Evolutionary conservation across 1,140 invertebrate species (phyloP), one percentile per base, ranked within the genome.

Genomic region (Drosophila santomea): DNA sequence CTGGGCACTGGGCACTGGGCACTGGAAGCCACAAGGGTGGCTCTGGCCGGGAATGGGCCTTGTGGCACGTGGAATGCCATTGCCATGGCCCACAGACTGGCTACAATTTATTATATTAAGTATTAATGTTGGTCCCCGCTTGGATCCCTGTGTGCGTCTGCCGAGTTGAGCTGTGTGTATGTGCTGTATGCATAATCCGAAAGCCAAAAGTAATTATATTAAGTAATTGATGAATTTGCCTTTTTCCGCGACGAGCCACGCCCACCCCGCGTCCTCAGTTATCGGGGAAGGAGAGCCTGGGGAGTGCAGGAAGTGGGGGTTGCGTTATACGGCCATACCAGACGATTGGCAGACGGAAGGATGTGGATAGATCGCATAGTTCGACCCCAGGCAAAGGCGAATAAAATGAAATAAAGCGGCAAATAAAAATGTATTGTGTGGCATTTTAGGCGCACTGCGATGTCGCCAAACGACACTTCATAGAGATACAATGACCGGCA

Each of bases 171-270:
- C 32, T 75, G 23, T 54, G 39, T 36, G 25, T 69, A 35, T 64
- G 69, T 77, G 62, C 10, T 89, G 66, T 90, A 62, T 89, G 85
- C 84, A 89, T 89, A 89, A 89, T 89, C 84, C 84, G 77, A 89
- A 90, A 89, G 85, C 84, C 84, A 89, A 89, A 89, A 89, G 84
- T 89, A 89, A 89, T 89, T 89, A 89, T 89, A 90, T 89, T 89
- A 89, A 89, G 84, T 89, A 89, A 89, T 89, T 89, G 84, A 89
- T 89, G 84, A 89, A 89, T 89, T 89, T 89, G 85, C 84, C 83
- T 68, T 85, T 89, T 90, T 89, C 61, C 79, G 81, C 77, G 81
- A 72, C 41, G 61, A 57, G 28, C 44, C 28, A 15, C 66, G 36
- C 20, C 51, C n/a, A 6, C 14, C 11, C 32, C 11, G 44, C 36